These are phyloP conservation scores for Leptinotarsa peninsularis DNA, from an alignment of 2,888 invertebrate species.

Conservation along the genomic window DNA sequence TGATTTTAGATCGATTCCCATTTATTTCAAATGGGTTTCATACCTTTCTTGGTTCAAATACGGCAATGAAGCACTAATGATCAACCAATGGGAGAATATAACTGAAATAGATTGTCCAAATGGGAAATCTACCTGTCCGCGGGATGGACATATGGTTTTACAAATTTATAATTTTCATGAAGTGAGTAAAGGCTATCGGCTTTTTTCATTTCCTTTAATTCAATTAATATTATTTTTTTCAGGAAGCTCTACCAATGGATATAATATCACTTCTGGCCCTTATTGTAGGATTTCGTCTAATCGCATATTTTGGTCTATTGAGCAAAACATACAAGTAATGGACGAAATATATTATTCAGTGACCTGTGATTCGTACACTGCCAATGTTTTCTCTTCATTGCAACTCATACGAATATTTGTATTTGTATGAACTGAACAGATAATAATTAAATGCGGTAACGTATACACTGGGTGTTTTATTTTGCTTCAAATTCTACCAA, in stretches of 20 bases:
- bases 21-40: slow-evolving; percentile 87
- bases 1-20: slow-evolving; percentile 79
- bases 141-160: slow-evolving; percentile 81
- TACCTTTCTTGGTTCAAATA: slow-evolving; percentile 94
- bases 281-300: slow-evolving; percentile 79
- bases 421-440: background rate
- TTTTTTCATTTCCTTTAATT: background rate
- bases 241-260: slow-evolving; percentile 79
- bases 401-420: background rate
- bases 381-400: background rate
- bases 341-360: background rate
- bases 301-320: slow-evolving; percentile 82
- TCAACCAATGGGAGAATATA: slow-evolving; percentile 90
- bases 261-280: slow-evolving; percentile 77
- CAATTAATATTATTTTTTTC: slow-evolving; percentile 53
- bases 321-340: slow-evolving; percentile 71
- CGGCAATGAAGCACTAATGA: slow-evolving; percentile 87
- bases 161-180: slow-evolving; percentile 82
- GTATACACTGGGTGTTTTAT: too few species aligned
- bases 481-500: too few species aligned
- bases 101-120: slow-evolving; percentile 79
- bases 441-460: too few species aligned
- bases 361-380: background rate
- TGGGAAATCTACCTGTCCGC: slow-evolving; percentile 81
- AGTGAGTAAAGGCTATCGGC: slow-evolving; percentile 63